phyloP scores from a whole-genome alignment of 2,113 vertebrate genomes.

The Eupsittula cactorum region DNA sequence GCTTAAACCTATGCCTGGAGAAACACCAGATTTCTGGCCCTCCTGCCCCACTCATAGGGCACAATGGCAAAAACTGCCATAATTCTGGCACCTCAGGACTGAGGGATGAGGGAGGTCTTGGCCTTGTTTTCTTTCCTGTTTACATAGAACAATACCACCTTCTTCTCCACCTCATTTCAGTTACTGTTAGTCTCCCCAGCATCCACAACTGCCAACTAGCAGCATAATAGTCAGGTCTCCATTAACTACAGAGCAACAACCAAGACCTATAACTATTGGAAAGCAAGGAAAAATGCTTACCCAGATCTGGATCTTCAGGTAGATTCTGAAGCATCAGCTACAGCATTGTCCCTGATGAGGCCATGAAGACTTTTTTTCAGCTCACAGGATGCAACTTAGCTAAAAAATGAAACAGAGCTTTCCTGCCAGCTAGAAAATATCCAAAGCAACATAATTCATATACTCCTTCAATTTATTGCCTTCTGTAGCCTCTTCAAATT shows the following conservation, averaged over 20 bases:
- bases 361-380: not conserved
- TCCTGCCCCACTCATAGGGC: not conserved
- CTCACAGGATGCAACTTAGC: not conserved
- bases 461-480: not conserved
- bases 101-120: not conserved
- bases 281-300: not conserved
- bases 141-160: not conserved
- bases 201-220: not conserved
- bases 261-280: not conserved
- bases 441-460: not conserved
- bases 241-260: not conserved
- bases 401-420: not conserved
- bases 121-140: not conserved
- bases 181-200: not conserved
- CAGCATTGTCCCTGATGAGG: not conserved
- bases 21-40: not conserved
- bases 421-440: not conserved
- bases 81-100: not conserved
- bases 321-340: not conserved
- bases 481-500: not conserved
- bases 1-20: not conserved
- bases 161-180: not conserved
- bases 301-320: not conserved
- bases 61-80: not conserved
- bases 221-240: not conserved